These are phyloP conservation scores for Actinostola sp. DNA, from an alignment of 92 coral and sea anemone species.

Conservation along the genomic window DNA sequence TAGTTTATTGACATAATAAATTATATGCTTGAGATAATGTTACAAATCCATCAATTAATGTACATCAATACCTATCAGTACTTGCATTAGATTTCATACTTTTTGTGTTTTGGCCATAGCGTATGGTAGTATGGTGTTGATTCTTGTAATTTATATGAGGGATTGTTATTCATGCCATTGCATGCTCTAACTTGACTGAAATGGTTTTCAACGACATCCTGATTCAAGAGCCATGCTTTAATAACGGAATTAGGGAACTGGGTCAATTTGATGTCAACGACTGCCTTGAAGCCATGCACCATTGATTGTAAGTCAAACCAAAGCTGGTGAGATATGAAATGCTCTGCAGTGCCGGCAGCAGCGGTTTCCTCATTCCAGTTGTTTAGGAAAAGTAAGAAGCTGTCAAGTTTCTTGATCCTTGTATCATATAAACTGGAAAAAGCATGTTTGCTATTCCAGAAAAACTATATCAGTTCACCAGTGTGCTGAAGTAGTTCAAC, in stretches of 20 bases:
- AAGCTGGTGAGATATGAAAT: slow-evolving; percentile 7
- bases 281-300: slow-evolving; percentile 21
- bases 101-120: too few species aligned
- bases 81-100: background rate
- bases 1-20: too few species aligned
- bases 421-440: background rate
- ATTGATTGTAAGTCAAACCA: too few species aligned
- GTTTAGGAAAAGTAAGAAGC: slow-evolving; percentile 1
- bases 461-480: slow-evolving; percentile 1
- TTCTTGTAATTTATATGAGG: too few species aligned
- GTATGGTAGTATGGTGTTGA: too few species aligned
- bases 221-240: slow-evolving; percentile 17
- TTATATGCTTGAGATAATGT: too few species aligned
- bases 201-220: slow-evolving; percentile 22
- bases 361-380: background rate
- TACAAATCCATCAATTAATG: too few species aligned
- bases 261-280: slow-evolving; percentile 5
- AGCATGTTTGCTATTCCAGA: slow-evolving; percentile 4
- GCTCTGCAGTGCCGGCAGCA: background rate
- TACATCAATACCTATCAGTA: too few species aligned
- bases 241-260: slow-evolving; percentile 9
- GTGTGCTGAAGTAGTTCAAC: slow-evolving; percentile 12
- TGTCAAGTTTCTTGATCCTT: slow-evolving; percentile 11
- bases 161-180: too few species aligned
- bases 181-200: background rate